Evolutionary conservation across 1,140 invertebrate species (phyloP), one percentile per base, ranked within the genome.

Genomic region (Pogonus chalceus): DNA sequence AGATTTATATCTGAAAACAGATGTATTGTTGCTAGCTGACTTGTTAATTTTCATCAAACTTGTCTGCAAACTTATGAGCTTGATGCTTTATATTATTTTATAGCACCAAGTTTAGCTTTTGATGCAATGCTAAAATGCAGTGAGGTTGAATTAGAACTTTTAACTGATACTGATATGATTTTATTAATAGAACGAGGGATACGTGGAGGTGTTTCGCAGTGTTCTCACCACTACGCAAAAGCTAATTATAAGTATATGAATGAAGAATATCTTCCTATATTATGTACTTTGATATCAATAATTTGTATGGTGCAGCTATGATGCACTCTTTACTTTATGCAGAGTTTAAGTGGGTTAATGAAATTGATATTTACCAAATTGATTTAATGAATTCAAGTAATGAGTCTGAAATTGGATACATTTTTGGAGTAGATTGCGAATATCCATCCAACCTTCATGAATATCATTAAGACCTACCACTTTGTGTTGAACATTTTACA

Each of bases 401-500:
- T 52, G 62, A 72, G 63, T 60, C 62, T 52, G 22, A 61, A 23
- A 57, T 55, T 26, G 75, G 76, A 3, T 79, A 70, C 53, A 71
- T 78, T 46, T 57, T 79, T 21, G 74, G 79, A 62, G 69, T 51
- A 23, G 62, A 64, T 51, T 55, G 62, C 39, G 53, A 59, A 54
- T 62, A 61, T 56, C 58, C 60, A 46, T 61, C 56, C 51, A 2
- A 68, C 18, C 26, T 77, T 12, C 76, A 78, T 63, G 64, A 78
- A 56, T 7, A 21, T 1, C 73, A 78, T 62, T 69, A 66, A 53
- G 69, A 73, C 52, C 72, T 74, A 23, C 73, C 72, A 21, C 69
- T 76, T 56, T 70, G 69, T 53, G 61, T 71, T 7, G 68, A 75
- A 59, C 63, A 64, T 47, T 61, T 62, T 49, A 43, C n/a, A 18